phyloP scores from a whole-genome alignment of 64 coral and sea anemone species.

The Montipora efflorescens region DNA sequence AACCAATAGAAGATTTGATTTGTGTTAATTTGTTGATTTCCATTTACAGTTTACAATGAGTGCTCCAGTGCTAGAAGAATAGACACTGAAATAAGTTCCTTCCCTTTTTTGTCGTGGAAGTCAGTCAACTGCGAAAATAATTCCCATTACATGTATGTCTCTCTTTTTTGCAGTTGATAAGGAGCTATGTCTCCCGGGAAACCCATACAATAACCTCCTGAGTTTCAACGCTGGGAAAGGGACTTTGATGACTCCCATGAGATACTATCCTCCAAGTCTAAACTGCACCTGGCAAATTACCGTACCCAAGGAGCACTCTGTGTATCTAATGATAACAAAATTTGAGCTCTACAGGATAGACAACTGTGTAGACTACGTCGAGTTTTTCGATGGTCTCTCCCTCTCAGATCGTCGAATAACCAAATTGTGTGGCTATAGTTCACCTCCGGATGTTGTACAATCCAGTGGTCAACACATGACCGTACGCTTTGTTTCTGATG shows the following conservation, averaged over 20 bases:
- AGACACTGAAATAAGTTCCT: too few species aligned
- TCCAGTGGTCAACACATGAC: slow-evolving; percentile 26
- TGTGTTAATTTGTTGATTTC: too few species aligned
- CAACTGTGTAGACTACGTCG: background rate
- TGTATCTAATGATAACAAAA: slow-evolving; percentile 43
- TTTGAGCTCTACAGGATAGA: background rate
- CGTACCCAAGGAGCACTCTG: slow-evolving; percentile 12
- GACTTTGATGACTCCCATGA: slow-evolving; percentile 28
- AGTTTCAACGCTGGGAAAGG: background rate
- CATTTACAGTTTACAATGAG: too few species aligned
- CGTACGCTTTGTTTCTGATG: too few species aligned
- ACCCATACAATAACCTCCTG: slow-evolving; percentile 33
- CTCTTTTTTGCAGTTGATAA: background rate
- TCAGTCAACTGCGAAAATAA: background rate
- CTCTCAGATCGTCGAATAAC: too few species aligned
- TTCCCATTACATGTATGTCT: background rate
- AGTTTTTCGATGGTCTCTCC: background rate
- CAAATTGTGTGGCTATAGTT: background rate
- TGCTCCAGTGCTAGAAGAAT: too few species aligned
- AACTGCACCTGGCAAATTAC: slow-evolving; percentile 64
- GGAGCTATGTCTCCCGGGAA: background rate
- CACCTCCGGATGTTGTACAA: background rate
- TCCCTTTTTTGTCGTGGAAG: too few species aligned
- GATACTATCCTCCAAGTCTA: slow-evolving; percentile 54
- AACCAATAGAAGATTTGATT: too few species aligned